A percentile compares a stretch with the other conserved stretches of the same genome.
Evolutionary conservation across 2,113 vertebrate species (phyloP).

Genomic region (Lampris megalopsis): DNA sequence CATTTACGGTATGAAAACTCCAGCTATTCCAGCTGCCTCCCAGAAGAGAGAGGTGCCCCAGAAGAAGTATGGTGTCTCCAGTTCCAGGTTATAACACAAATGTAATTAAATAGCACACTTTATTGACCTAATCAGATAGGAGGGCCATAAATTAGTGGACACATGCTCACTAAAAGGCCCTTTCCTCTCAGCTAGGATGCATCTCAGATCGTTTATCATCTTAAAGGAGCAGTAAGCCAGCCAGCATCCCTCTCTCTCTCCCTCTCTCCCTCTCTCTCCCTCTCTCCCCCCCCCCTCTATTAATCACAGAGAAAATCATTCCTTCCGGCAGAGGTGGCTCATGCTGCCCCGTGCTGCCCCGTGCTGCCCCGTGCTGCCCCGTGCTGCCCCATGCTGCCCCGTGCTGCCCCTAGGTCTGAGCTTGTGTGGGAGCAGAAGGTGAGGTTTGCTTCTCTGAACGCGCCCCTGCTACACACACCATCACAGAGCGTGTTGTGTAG

Average conservation of each 20-base stretch:
- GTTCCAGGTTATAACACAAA: slow-evolving; percentile 92
- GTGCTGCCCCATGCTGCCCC: slow-evolving; percentile 37
- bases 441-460: not conserved
- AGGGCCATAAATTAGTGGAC: slow-evolving; percentile 80
- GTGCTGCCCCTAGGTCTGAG: slow-evolving; percentile 45
- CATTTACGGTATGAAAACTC: slow-evolving; percentile 2
- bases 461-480: not conserved
- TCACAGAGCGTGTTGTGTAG: too few relatives aligned
- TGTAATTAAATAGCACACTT: slow-evolving; percentile 89
- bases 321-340: slow-evolving; percentile 60
- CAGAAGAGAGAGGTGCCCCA: slow-evolving; percentile 63
- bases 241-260: slow-evolving; percentile 55
- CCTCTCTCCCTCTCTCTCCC: slow-evolving; percentile 22
- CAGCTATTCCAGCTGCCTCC: slow-evolving; percentile 25
- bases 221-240: slow-evolving; percentile 78
- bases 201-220: slow-evolving; percentile 84
- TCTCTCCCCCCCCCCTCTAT: slow-evolving; percentile 34
- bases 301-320: slow-evolving; percentile 80
- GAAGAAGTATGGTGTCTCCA: slow-evolving; percentile 83
- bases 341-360: slow-evolving; percentile 42
- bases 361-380: slow-evolving; percentile 48
- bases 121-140: slow-evolving; percentile 86
- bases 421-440: slow-evolving; percentile 9
- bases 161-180: slow-evolving; percentile 78
- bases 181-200: slow-evolving; percentile 76